Conservation (phyloP, 2,888 invertebrate species). For the Andrena minutula region DNA sequence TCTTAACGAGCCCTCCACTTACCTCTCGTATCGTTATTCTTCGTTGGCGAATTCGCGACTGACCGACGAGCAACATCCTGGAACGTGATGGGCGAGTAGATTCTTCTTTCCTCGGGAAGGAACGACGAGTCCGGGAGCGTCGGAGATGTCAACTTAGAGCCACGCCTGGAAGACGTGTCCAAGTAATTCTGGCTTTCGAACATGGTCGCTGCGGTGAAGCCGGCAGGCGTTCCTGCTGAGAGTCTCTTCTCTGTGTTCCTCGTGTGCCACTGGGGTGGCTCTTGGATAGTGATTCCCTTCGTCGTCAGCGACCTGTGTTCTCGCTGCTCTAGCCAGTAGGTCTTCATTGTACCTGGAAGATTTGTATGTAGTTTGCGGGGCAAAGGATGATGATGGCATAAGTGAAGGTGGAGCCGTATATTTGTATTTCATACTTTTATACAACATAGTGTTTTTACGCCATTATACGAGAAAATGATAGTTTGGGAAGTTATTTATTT, state of each 20-base stretch:
- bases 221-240: constrained; percentile 56
- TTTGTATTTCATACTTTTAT: too few species aligned
- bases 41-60: constrained; percentile 91
- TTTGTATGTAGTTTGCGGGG: too few species aligned
- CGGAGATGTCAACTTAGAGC: constrained; percentile 72
- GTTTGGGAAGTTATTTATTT: too few species aligned
- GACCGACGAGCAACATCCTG: constrained; percentile 93
- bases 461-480: too few species aligned
- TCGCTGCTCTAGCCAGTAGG: constrained; percentile 93
- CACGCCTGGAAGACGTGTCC: constrained; percentile 64
- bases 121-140: constrained; percentile 75
- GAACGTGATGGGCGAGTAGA: constrained; percentile 94
- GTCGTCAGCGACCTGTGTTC: constrained; percentile 88
- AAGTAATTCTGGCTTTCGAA: constrained; percentile 56
- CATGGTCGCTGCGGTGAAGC: constrained; percentile 32
- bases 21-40: constrained; percentile 84
- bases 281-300: constrained; percentile 79
- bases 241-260: constrained; percentile 84
- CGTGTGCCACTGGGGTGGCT: constrained; percentile 80
- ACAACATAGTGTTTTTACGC: too few species aligned
- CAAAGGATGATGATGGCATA: too few species aligned
- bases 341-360: constrained; percentile 91
- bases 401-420: too few species aligned
- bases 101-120: constrained; percentile 88
- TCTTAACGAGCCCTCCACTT: neutral